These are phyloP conservation scores for Callorhinus ursinus DNA, from an alignment of 2,113 vertebrate genomes.

Conservation along the genomic window DNA sequence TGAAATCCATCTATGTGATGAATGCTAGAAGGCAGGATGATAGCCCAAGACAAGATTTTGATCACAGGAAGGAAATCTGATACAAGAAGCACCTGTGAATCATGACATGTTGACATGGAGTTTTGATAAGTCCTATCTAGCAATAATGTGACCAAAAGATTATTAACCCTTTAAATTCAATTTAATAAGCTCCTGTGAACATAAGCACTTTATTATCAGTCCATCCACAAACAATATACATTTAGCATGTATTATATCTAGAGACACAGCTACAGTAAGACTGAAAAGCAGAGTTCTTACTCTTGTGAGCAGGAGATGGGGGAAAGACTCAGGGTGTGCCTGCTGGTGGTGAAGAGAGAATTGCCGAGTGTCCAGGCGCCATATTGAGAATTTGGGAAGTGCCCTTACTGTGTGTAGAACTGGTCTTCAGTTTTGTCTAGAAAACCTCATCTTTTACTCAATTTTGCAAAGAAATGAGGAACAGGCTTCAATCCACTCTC, in stretches of 20 bases:
- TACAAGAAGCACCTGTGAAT: neutral
- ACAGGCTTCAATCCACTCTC: neutral
- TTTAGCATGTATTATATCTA: neutral
- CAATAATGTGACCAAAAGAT: neutral
- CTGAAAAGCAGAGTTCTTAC: neutral
- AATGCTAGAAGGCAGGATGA: neutral
- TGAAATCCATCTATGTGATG: neutral
- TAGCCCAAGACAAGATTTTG: neutral
- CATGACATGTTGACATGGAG: neutral
- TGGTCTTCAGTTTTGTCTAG: neutral
- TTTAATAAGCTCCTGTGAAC: neutral
- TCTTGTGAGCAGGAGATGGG: neutral
- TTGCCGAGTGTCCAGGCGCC: rapidly evolving
- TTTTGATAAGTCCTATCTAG: neutral
- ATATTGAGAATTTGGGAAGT: neutral
- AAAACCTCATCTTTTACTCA: neutral
- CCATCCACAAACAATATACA: neutral
- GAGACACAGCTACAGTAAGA: neutral
- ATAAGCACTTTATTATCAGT: neutral
- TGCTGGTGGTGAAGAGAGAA: too few relatives aligned
- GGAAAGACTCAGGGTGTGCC: neutral
- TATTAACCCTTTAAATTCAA: neutral
- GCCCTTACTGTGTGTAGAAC: neutral
- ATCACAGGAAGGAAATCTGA: neutral
- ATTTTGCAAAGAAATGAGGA: constrained; percentile 1